Percentiles rank a stretch among this genome's conserved stretches.
Evolutionary conservation across 2,113 vertebrate species (phyloP).

Genomic region (Epinephelus cyanopodus): DNA sequence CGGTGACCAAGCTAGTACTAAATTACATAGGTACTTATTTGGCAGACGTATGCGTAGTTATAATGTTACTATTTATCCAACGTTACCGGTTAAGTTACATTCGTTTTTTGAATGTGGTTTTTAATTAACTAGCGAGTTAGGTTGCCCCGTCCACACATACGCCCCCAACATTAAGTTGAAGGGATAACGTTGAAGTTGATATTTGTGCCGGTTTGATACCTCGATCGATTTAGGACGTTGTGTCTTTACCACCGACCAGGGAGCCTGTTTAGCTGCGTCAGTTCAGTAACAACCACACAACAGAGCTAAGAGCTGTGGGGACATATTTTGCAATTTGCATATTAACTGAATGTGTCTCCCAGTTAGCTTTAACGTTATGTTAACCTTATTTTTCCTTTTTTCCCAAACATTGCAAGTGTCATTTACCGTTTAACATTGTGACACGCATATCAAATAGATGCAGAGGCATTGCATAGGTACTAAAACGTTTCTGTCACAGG

Average conservation of each 20-base stretch:
- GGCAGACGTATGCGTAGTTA: neutral
- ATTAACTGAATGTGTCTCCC: constrained; percentile 28
- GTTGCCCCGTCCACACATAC: constrained; percentile 43
- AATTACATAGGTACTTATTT: neutral
- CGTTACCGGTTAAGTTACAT: constrained; percentile 7
- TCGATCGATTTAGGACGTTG: constrained; percentile 28
- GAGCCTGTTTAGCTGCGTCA: constrained; percentile 21
- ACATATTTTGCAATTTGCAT: constrained; percentile 37
- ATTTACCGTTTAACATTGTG: constrained; percentile 16
- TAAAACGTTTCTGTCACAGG: neutral
- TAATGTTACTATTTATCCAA: neutral
- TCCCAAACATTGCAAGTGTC: neutral
- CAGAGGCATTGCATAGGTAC: neutral
- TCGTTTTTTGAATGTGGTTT: constrained; percentile 15
- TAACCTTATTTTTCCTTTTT: constrained; percentile 38
- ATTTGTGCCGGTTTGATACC: constrained; percentile 49
- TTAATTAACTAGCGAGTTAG: constrained; percentile 34
- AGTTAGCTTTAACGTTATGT: constrained; percentile 2
- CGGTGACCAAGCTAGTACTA: neutral
- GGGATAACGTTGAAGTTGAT: constrained; percentile 38
- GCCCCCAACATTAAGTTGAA: constrained; percentile 43
- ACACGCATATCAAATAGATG: constrained; percentile 7
- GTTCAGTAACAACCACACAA: neutral
- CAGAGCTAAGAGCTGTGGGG: neutral
- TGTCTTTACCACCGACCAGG: neutral